A percentile compares a stretch with the other conserved stretches of the same genome.
Evolutionary conservation across 2,797 vertebrate genomes (phyloP).

Genomic region (Artibeus lituratus): DNA sequence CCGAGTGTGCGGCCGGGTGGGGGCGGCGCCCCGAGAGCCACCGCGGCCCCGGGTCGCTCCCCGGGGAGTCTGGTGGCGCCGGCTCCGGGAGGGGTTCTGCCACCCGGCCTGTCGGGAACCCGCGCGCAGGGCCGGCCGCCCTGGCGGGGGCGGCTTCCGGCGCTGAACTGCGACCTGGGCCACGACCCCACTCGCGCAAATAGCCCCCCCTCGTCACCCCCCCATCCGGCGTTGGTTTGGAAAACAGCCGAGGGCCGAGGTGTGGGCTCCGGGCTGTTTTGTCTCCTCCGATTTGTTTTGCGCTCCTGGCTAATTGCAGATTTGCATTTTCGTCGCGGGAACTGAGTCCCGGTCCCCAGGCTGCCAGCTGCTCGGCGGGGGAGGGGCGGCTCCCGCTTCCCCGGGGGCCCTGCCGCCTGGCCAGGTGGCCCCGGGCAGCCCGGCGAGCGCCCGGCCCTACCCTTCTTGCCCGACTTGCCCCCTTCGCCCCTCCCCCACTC

Average conservation of each 20-base stretch:
- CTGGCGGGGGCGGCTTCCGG: not conserved
- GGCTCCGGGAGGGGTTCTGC: not conserved
- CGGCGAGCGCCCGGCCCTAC: not conserved
- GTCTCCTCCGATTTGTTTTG: constrained; percentile 56
- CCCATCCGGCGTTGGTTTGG: constrained; percentile 34
- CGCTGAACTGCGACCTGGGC: not conserved
- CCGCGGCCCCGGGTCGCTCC: not conserved
- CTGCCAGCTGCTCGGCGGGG: constrained; percentile 49
- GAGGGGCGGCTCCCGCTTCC: not conserved
- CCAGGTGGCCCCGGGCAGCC: not conserved
- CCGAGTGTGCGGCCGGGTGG: not conserved
- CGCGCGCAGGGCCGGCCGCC: not conserved
- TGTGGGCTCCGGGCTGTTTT: constrained; percentile 5
- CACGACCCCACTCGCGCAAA: not conserved
- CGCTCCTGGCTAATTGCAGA: constrained; percentile 52
- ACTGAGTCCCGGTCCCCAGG: not conserved
- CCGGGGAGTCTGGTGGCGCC: constrained; percentile 5
- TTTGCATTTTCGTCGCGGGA: constrained; percentile 35
- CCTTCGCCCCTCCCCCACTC: fast-evolving
- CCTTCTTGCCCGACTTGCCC: not conserved
- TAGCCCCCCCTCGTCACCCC: not conserved
- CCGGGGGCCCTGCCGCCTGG: not conserved
- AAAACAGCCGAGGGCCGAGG: constrained; percentile 1
- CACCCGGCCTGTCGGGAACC: not conserved
- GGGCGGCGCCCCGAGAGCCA: not conserved